Evolutionary conservation across 1,140 invertebrate species (phyloP).

Genomic region (Homarus americanus): DNA sequence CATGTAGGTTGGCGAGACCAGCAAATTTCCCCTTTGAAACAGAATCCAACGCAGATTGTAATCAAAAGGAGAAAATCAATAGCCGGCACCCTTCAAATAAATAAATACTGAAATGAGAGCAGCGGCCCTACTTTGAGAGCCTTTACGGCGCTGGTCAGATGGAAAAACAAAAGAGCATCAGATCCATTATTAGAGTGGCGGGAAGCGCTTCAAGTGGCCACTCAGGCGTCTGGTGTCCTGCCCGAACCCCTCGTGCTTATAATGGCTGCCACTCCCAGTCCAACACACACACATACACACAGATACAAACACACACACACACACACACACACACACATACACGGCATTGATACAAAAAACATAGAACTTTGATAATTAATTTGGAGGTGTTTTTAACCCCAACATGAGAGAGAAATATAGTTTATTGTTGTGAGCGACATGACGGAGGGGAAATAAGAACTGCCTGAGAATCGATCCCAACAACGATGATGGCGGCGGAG

Average conservation of each 20-base stretch:
- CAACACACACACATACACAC: background rate
- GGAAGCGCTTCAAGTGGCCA: constrained; percentile 70
- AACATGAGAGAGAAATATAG: no score
- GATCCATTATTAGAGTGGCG: constrained; percentile 71
- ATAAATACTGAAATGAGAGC: constrained; percentile 13
- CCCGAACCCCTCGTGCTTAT: background rate
- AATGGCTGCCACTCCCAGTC: constrained; percentile 1
- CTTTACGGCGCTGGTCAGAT: constrained; percentile 70
- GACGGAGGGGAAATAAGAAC: no score
- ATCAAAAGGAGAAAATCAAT: background rate
- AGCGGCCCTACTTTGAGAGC: constrained; percentile 25
- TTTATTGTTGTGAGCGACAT: no score
- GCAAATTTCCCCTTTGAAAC: background rate
- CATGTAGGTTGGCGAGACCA: no score
- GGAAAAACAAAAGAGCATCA: constrained; percentile 72
- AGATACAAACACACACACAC: no score
- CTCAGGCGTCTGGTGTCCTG: constrained; percentile 66
- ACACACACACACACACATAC: no score
- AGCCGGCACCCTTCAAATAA: background rate
- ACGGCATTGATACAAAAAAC: no score
- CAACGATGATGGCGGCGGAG: no score
- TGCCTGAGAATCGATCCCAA: no score
- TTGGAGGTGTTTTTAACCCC: no score
- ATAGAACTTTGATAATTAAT: no score
- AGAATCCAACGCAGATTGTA: background rate